Conservation (phyloP, 35 echinoderm and acorn worm genomes). For the Ophiothrix spiculata region DNA sequence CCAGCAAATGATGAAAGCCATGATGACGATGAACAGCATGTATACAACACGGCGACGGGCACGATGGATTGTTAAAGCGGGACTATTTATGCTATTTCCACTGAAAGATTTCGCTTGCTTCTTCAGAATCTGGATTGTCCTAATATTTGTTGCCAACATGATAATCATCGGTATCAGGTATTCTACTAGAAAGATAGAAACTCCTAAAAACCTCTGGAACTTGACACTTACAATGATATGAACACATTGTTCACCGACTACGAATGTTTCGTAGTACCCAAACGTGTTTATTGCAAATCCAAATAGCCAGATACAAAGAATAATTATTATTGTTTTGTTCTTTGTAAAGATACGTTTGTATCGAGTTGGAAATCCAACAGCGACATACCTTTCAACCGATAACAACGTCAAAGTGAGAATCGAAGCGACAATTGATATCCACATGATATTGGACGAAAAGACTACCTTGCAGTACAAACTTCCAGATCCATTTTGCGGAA, state of each 20-base stretch:
- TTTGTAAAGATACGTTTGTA: not conserved
- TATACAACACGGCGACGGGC: constrained; percentile 3
- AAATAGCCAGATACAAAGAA: not conserved
- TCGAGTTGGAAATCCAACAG: not conserved
- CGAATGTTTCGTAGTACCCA: not conserved
- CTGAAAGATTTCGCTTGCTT: not conserved
- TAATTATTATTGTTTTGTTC: not conserved
- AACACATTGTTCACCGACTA: not conserved
- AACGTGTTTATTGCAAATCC: not conserved
- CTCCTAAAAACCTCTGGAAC: not conserved
- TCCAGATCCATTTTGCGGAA: not conserved
- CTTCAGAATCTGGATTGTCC: not conserved
- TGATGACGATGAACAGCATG: constrained; percentile 17
- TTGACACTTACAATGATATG: not conserved
- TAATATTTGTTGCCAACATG: not conserved
- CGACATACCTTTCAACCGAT: not conserved
- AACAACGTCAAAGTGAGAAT: not conserved
- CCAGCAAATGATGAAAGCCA: constrained; percentile 22
- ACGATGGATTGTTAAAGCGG: not conserved
- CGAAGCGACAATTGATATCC: not conserved
- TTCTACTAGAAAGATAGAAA: not conserved
- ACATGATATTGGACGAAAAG: not conserved
- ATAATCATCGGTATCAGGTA: not conserved
- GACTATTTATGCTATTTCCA: not conserved
- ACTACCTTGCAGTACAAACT: not conserved